Evolutionary conservation across 1,140 invertebrate species (phyloP), one percentile per base, ranked within the genome.

Genomic region (Caenorhabditis latens): DNA sequence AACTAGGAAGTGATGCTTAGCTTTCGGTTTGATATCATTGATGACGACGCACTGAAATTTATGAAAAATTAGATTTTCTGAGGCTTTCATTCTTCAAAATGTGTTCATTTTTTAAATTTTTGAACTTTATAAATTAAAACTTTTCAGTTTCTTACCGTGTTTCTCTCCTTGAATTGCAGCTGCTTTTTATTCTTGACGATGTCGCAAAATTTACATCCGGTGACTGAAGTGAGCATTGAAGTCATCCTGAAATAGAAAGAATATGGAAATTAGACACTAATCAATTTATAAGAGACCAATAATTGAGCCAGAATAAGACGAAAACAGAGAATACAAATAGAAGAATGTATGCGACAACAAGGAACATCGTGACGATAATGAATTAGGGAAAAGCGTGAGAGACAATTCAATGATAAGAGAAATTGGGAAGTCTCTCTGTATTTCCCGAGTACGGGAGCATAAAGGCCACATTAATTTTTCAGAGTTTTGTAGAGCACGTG

Each of bases 11-110:
- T 89, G 88, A 40, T 88, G 84, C 16, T 84, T 84, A 11, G 88
- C 87, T 57, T 88, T 87, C n/a, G 88, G 88, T 16, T 87, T 88
- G 67, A 85, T 88, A 75, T 89, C 88, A n/a, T 84, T 88, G 83
- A 89, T 88, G 16, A 88, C 46, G 19, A 88, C 86, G 40, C 53
- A 65, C 88, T 89, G 58, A 84, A 88, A 32, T 32, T 32, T 32
- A 0, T 0, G 32, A 32, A 48, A 88, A 48, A 1, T 21, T 8
- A 40, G 0, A 19, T 58, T 58, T 86, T 58, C 13, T 50, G 24
- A 9, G 19, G 9, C 48, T 55, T 55, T 57, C n/a, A n/a, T n/a
- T n/a, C n/a, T n/a, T n/a, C n/a, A n/a, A n/a, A n/a, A n/a, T n/a
- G n/a, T n/a, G n/a, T n/a, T n/a, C n/a, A n/a, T n/a, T n/a, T n/a